Evolutionary conservation across 2,797 vertebrate genomes (phyloP).

Genomic region (Alca torda): DNA sequence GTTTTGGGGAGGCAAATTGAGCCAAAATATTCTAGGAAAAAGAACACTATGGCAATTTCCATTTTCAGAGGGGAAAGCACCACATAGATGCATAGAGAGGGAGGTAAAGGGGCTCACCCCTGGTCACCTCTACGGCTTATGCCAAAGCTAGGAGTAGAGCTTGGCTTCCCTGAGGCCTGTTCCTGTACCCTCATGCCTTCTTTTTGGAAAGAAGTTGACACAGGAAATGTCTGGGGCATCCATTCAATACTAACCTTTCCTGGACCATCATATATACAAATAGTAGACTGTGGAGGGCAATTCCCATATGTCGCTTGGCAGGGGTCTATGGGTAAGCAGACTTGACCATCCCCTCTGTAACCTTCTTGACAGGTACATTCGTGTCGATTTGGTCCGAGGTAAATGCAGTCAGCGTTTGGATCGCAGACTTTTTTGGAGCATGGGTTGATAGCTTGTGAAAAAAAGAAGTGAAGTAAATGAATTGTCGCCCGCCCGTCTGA

Average conservation of each 20-base stretch:
- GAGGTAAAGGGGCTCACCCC: neutral
- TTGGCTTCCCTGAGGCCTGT: neutral
- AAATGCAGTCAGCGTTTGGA: slow-evolving; percentile 78
- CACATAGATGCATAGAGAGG: neutral
- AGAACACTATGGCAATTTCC: neutral
- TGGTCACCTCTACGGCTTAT: neutral
- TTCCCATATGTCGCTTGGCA: slow-evolving; percentile 82
- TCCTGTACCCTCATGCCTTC: neutral
- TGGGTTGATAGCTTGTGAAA: slow-evolving; percentile 85
- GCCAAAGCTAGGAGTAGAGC: neutral
- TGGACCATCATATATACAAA: slow-evolving; percentile 86
- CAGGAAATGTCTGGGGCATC: neutral
- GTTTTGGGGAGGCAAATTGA: neutral
- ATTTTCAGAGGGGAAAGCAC: neutral
- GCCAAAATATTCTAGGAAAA: neutral
- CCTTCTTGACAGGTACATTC: slow-evolving; percentile 82
- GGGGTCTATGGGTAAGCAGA: slow-evolving; percentile 86
- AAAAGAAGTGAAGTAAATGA: neutral
- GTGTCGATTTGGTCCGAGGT: slow-evolving; percentile 84
- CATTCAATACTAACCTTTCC: slow-evolving; percentile 81
- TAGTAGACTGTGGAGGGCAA: slow-evolving; percentile 76
- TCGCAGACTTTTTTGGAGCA: slow-evolving; percentile 83
- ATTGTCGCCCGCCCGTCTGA: neutral
- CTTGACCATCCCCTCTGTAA: slow-evolving; percentile 84
- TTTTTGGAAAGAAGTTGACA: neutral